A percentile compares a stretch with the other conserved stretches of the same genome.
These are phyloP conservation scores for Orchesella cincta DNA, from an alignment of 1,140 invertebrate genomes.

Conservation along the genomic window DNA sequence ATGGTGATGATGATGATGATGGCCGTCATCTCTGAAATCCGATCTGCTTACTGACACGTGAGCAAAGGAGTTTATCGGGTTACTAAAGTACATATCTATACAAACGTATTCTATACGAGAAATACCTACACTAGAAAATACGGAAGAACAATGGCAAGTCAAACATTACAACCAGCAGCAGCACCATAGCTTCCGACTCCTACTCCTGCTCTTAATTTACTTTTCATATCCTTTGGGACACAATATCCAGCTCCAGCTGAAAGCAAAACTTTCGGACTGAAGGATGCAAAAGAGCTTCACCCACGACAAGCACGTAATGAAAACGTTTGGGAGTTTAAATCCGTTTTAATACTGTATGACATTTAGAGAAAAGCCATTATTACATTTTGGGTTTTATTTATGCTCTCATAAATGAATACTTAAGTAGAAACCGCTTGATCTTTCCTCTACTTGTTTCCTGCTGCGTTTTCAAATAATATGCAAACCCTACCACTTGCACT, in stretches of 20 bases:
- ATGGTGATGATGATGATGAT: background rate
- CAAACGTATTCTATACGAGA: background rate
- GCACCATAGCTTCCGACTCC: background rate
- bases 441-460: background rate
- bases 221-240: background rate
- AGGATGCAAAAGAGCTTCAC: background rate
- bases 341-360: constrained; percentile 10
- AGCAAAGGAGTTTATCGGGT: background rate
- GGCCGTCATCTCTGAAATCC: constrained; percentile 28
- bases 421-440: background rate
- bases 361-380: constrained; percentile 13
- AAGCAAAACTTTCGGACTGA: background rate
- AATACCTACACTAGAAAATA: background rate
- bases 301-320: background rate
- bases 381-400: constrained; percentile 5
- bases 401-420: constrained; percentile 5
- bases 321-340: constrained; percentile 6
- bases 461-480: constrained; percentile 9
- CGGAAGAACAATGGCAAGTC: background rate
- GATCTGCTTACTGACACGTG: constrained; percentile 31
- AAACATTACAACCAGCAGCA: background rate
- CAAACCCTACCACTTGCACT: no score
- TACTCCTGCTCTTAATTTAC: background rate
- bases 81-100: background rate
- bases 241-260: background rate